Conservation (phyloP, 1,140 invertebrate species). For the Meloidogyne hapla region DNA sequence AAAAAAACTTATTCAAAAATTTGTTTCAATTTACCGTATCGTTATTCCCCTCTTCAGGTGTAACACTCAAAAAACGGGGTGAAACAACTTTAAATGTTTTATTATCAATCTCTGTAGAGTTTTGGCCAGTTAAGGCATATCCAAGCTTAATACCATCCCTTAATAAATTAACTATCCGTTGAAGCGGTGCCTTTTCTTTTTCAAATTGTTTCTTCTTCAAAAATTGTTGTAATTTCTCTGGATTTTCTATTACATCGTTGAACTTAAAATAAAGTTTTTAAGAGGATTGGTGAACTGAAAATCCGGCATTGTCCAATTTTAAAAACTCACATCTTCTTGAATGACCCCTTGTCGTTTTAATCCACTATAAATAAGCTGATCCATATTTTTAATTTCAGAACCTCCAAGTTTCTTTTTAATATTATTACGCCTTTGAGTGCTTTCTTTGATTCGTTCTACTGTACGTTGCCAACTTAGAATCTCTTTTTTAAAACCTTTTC, state of each 20-base stretch:
- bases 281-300: no score
- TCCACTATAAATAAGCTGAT: conserved; percentile 43
- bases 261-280: conserved; percentile 29
- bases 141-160: conserved; percentile 52
- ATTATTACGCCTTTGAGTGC: conserved; percentile 31
- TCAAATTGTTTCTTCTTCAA: conserved; percentile 17
- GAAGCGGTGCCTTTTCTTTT: conserved; percentile 40
- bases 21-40: conserved; percentile 31
- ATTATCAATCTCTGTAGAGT: conserved; percentile 44
- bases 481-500: not conserved
- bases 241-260: conserved; percentile 29
- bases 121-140: conserved; percentile 45
- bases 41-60: conserved; percentile 31
- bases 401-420: conserved; percentile 42
- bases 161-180: conserved; percentile 39
- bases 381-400: conserved; percentile 39
- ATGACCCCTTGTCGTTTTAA: conserved; percentile 35
- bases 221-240: conserved; percentile 32
- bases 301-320: not conserved
- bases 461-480: conserved; percentile 49
- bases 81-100: conserved; percentile 54
- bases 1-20: conserved; percentile 12
- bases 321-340: conserved; percentile 30
- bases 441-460: conserved; percentile 22
- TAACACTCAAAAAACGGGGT: conserved; percentile 50